Evolutionary conservation across 2,797 vertebrate species (phyloP), one percentile per base, ranked within the genome.

Genomic region (Crocodylus rhombifer): DNA sequence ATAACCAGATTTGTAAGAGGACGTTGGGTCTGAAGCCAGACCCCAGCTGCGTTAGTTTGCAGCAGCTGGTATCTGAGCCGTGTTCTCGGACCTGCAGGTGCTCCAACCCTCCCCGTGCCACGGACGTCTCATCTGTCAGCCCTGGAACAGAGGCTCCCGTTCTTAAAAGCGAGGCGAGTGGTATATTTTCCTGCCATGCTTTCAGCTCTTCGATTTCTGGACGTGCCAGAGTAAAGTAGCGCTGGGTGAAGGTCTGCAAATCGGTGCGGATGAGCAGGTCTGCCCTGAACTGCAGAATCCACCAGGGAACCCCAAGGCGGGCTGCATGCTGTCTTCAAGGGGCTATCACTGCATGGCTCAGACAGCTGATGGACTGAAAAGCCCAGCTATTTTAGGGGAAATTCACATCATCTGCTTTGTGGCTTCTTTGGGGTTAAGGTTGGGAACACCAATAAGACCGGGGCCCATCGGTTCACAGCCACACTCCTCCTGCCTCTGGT

Each of bases 131-230:
- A 13, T 21, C 61, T 13, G 61, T 61, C 60, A 18, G 60, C 60
- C 60, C 17, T 23, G 21, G 60, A 61, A 61, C 20, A 23, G 21
- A 61, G 25, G 60, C 60, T 11, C 2, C 61, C 5, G 30, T 33
- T 30, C n/a, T 67, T 33, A 67, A 67, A 20, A 4, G 4, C 14
- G 25, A 74, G 15, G 36, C 5, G 36, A 73, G 42, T 14, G 25
- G 25, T 15, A 5, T 25, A 28, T 3, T 1, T 26, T 51, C 26
- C 15, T 28, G 63, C 77, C 55, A 0, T 13, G 14, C 60, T 20
- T 30, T 30, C 75, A 62, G 0, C 3, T 55, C 88, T 4, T 56
- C n/a, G 0, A 21, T 77, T 74, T 65, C 8, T 0, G 5, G 17
- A 30, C 30, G 4, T 30, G 17, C 18, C 5, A 20, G n/a, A 20